These are phyloP conservation scores for Phaenicophaeus curvirostris DNA, from an alignment of 2,797 vertebrate species.

Conservation along the genomic window DNA sequence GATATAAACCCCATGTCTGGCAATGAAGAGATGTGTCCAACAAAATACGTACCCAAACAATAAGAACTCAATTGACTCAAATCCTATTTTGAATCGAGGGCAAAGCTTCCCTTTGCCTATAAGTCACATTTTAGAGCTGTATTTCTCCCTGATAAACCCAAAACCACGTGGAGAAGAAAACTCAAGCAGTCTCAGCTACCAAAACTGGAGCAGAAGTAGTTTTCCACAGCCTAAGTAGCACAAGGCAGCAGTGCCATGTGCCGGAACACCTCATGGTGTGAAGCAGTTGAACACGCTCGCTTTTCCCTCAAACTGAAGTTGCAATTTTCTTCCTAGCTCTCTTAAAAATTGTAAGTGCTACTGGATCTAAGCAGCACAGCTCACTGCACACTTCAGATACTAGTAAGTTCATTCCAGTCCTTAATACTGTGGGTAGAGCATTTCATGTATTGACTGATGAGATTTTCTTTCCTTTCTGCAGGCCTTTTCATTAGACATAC, in stretches of 20 bases:
- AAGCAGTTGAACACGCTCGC: neutral
- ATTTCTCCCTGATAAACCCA: neutral
- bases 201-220: neutral
- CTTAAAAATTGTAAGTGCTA: neutral
- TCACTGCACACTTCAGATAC: neutral
- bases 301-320: neutral
- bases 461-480: neutral
- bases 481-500: neutral
- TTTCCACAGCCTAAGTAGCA: rapidly evolving
- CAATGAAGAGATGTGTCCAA: rapidly evolving
- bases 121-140: neutral
- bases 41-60: neutral
- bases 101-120: neutral
- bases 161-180: neutral
- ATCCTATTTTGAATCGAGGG: neutral
- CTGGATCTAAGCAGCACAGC: neutral
- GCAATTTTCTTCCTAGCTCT: neutral
- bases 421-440: neutral
- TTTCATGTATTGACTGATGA: neutral
- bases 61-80: neutral
- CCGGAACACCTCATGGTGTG: neutral
- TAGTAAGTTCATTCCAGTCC: neutral
- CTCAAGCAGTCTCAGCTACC: neutral
- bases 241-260: rapidly evolving
- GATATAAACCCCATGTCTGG: neutral